Evolutionary conservation across 2,113 vertebrate genomes (phyloP).

Genomic region (Haliaeetus leucogaster): DNA sequence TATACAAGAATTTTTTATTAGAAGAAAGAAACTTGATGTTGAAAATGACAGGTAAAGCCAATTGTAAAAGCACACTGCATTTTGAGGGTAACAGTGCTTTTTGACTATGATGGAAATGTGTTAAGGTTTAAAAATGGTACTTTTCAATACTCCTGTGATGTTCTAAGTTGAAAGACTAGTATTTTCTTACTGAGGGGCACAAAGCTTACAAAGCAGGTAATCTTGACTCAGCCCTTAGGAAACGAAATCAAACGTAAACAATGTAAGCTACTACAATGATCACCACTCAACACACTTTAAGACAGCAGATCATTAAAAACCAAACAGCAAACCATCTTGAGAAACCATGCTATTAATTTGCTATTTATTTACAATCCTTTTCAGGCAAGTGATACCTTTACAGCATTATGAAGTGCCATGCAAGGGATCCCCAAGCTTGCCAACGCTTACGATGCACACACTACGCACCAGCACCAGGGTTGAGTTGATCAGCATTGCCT

Average conservation of each 20-base stretch:
- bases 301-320: neutral
- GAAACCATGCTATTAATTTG: neutral
- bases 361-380: neutral
- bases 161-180: neutral
- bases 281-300: neutral
- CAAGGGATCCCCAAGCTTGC: neutral
- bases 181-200: neutral
- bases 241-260: neutral
- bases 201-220: neutral
- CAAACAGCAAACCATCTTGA: neutral
- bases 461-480: fast-evolving
- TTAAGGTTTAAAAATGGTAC: neutral
- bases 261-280: neutral
- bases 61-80: neutral
- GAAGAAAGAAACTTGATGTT: neutral
- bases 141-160: neutral
- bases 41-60: neutral
- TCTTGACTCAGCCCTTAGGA: neutral
- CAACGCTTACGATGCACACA: fast-evolving
- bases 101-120: neutral
- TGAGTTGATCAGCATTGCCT: neutral
- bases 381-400: neutral
- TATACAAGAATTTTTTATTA: neutral
- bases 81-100: neutral
- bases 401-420: neutral